Conservation (phyloP, 2,113 vertebrate genomes). For the Apeltes quadracus region DNA sequence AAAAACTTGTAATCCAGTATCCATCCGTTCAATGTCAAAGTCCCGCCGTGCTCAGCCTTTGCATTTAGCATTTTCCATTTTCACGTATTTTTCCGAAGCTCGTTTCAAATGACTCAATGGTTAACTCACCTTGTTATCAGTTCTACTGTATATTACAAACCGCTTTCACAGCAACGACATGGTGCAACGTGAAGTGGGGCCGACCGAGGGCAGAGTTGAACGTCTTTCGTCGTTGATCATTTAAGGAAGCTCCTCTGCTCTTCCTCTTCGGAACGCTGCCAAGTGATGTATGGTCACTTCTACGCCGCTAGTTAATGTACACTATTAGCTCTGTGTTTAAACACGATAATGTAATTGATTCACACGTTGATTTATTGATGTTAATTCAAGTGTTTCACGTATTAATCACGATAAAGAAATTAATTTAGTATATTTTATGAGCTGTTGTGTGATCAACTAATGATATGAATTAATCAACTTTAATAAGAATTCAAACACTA, state of each 20-base stretch:
- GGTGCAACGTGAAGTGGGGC: conserved; percentile 38
- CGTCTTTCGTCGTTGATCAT: conserved; percentile 77
- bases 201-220: conserved; percentile 68
- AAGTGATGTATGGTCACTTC: conserved; percentile 78
- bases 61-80: conserved; percentile 5
- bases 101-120: conserved; percentile 12
- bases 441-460: conserved; percentile 82
- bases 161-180: conserved; percentile 19
- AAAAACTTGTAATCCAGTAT: neutral
- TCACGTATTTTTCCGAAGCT: neutral
- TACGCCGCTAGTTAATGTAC: conserved; percentile 69
- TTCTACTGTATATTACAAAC: conserved; percentile 3
- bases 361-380: conserved; percentile 85
- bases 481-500: conserved; percentile 87
- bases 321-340: conserved; percentile 80
- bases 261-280: conserved; percentile 63
- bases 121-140: conserved; percentile 21
- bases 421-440: conserved; percentile 81
- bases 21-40: neutral
- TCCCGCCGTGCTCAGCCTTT: conserved; percentile 2
- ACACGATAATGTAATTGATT: conserved; percentile 85
- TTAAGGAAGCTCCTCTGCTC: conserved; percentile 70
- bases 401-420: conserved; percentile 82
- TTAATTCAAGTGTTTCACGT: conserved; percentile 84
- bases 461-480: conserved; percentile 88